These are phyloP conservation scores for Pao palembangensis DNA, from an alignment of 2,113 vertebrate species.

Conservation along the genomic window DNA sequence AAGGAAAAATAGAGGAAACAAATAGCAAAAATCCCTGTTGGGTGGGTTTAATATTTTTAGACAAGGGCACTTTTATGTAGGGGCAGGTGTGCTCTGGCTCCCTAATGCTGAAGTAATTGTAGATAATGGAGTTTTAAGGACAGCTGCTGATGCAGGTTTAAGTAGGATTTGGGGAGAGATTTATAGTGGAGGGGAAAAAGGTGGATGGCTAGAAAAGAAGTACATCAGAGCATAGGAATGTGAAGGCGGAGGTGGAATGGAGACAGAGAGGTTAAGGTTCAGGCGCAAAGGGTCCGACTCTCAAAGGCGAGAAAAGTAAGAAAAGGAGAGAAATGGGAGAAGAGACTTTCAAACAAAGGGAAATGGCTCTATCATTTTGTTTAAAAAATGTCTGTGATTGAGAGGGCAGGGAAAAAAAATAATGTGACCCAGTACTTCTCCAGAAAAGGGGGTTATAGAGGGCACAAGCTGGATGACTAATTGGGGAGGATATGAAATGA, in stretches of 20 bases:
- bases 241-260: conserved; percentile 30
- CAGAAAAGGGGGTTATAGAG: conserved; percentile 62
- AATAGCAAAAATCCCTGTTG: conserved; percentile 63
- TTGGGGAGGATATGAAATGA: conserved; percentile 71
- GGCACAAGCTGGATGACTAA: conserved; percentile 70
- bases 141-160: conserved; percentile 72
- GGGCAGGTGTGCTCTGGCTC: conserved; percentile 66
- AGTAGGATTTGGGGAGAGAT: conserved; percentile 72
- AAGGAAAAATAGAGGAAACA: conserved; percentile 25
- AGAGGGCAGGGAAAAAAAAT: conserved; percentile 37
- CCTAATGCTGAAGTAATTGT: conserved; percentile 75
- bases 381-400: conserved; percentile 43
- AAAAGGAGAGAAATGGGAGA: conserved; percentile 16
- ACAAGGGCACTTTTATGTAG: conserved; percentile 55
- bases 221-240: conserved; percentile 20
- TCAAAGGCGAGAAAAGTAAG: conserved; percentile 45
- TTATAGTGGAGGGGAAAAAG: conserved; percentile 57
- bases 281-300: conserved; percentile 14
- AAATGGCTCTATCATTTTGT: conserved; percentile 41
- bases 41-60: conserved; percentile 65
- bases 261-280: conserved; percentile 36
- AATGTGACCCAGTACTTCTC: conserved; percentile 46
- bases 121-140: conserved; percentile 79
- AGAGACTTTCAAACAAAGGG: conserved; percentile 4
- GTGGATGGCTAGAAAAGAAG: conserved; percentile 54